A percentile compares a stretch with the other conserved stretches of the same genome.
These are phyloP conservation scores for Ptychoptera contaminata DNA, from an alignment of 2,888 invertebrate genomes.

Conservation along the genomic window DNA sequence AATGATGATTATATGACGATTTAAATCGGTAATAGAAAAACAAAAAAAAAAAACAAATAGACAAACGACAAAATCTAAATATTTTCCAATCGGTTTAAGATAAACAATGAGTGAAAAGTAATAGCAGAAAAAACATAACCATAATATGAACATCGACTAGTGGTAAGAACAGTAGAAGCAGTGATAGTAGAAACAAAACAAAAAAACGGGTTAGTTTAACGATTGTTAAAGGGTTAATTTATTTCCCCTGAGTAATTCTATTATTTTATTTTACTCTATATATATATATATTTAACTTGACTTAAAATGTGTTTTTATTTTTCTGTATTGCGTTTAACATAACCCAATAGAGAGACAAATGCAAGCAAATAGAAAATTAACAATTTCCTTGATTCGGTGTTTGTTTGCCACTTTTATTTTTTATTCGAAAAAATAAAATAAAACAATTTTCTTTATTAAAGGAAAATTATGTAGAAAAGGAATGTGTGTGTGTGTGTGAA, in stretches of 20 bases:
- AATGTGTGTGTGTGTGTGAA: background rate
- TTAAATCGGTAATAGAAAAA: no score
- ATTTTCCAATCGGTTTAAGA: conserved; percentile 10
- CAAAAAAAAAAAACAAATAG: no score
- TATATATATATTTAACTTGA: conserved; percentile 2
- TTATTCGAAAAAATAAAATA: no score
- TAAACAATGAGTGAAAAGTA: conserved; percentile 5
- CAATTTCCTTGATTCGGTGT: no score
- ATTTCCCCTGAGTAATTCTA: conserved; percentile 11
- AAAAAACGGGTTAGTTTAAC: background rate
- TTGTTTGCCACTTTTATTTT: no score
- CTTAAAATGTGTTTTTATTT: no score
- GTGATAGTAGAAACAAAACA: background rate
- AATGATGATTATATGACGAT: no score
- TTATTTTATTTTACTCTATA: conserved; percentile 7
- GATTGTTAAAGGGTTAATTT: conserved; percentile 9
- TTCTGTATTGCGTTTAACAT: no score
- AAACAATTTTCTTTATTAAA: background rate
- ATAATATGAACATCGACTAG: background rate
- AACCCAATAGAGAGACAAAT: no score
- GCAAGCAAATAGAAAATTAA: no score
- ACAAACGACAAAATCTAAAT: conserved; percentile 6
- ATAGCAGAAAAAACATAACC: background rate
- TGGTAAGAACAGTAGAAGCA: no score
- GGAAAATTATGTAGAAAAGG: background rate